A percentile compares a stretch with the other conserved stretches of the same genome.
These are phyloP conservation scores for Cebuella pygmaea DNA, from an alignment of 2,797 vertebrate genomes.

Conservation along the genomic window DNA sequence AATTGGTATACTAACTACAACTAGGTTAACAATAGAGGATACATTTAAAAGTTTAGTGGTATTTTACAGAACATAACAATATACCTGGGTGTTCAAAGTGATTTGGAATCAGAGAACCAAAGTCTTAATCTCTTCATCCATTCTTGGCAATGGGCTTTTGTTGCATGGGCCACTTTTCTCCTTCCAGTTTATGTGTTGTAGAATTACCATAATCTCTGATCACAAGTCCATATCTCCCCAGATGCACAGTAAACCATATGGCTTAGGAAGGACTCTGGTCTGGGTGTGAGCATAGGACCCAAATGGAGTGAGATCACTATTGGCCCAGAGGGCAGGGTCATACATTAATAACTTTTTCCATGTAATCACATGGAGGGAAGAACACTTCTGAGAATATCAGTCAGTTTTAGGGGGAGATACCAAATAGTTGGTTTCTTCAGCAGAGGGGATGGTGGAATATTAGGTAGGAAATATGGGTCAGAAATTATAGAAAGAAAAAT, in stretches of 20 bases:
- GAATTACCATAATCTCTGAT: background rate
- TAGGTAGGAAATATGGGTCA: background rate
- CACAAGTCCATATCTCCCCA: background rate
- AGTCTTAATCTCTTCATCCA: background rate
- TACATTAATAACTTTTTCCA: background rate
- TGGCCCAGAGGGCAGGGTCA: background rate
- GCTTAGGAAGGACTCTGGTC: background rate
- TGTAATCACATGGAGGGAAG: background rate
- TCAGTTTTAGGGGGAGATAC: background rate
- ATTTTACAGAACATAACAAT: background rate
- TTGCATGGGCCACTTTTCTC: background rate
- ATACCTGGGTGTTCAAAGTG: background rate
- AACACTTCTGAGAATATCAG: background rate
- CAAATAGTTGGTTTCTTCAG: background rate
- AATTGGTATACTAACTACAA: background rate
- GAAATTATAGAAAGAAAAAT: slow-evolving; percentile 16
- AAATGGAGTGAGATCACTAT: background rate
- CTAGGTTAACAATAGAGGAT: background rate
- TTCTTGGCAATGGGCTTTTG: background rate
- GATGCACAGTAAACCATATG: background rate
- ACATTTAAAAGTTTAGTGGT: background rate
- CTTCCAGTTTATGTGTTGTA: background rate
- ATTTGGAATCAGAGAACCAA: background rate
- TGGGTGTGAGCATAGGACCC: background rate
- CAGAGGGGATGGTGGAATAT: background rate